A percentile compares a stretch with the other conserved stretches of the same genome.
phyloP scores from a whole-genome alignment of 35 echinoderm and acorn worm species.

The Lytechinus pictus region DNA sequence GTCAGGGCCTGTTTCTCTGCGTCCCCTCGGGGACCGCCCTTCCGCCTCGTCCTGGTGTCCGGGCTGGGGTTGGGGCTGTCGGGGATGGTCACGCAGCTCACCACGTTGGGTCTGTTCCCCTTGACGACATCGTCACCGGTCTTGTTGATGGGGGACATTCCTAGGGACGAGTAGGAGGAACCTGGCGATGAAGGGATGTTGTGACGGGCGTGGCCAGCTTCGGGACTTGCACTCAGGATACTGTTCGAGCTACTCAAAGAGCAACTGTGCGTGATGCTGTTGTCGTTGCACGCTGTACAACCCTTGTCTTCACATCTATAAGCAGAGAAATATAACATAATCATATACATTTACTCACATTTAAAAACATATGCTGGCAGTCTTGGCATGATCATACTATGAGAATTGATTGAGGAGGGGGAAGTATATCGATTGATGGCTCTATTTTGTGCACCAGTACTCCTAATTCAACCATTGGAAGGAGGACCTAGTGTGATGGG shows the following conservation, averaged over 20 bases:
- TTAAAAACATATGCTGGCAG: too few relatives aligned
- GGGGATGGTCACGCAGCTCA: constrained; percentile 89
- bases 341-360: not conserved
- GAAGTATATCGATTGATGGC: too few relatives aligned
- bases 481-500: too few relatives aligned
- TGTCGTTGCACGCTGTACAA: constrained; percentile 94
- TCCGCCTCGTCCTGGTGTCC: not conserved
- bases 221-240: constrained; percentile 90
- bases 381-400: too few relatives aligned
- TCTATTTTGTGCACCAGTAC: too few relatives aligned
- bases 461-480: too few relatives aligned
- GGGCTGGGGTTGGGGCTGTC: constrained; percentile 81
- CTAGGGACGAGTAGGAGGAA: constrained; percentile 64
- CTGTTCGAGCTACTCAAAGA: constrained; percentile 95
- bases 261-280: constrained; percentile 91
- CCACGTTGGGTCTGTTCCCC: constrained; percentile 78
- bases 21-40: not conserved
- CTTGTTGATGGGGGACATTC: constrained; percentile 57
- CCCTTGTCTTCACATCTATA: constrained; percentile 90
- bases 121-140: constrained; percentile 58
- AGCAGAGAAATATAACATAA: not conserved
- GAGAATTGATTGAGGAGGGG: too few relatives aligned
- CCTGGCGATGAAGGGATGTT: constrained; percentile 67
- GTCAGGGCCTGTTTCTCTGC: not conserved
- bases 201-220: constrained; percentile 52